Conservation (phyloP, 1,140 invertebrate species). For the Ylistrum balloti region DNA sequence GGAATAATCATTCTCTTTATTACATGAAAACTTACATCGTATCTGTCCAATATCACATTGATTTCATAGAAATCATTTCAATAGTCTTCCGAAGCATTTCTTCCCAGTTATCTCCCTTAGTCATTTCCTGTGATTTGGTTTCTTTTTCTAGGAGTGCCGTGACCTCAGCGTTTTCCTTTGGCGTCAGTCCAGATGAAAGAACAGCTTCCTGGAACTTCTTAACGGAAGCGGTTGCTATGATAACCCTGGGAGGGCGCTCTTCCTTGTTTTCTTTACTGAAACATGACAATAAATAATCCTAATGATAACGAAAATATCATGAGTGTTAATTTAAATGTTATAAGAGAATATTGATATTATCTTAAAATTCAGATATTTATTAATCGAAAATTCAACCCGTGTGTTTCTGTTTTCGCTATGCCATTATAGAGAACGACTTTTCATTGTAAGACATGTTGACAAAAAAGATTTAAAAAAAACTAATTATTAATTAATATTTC, state of each 20-base stretch:
- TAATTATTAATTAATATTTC: background rate
- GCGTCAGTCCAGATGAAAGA: slow-evolving; percentile 75
- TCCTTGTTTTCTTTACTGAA: background rate
- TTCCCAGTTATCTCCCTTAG: slow-evolving; percentile 79
- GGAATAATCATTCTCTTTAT: no score
- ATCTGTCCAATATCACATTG: background rate
- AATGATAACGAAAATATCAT: background rate
- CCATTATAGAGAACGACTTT: no score
- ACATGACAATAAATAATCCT: no score
- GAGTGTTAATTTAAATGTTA: no score
- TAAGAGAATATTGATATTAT: no score
- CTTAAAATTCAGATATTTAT: no score
- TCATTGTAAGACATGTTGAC: no score
- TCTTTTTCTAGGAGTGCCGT: slow-evolving; percentile 65
- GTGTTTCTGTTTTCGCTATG: no score
- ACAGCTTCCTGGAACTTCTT: slow-evolving; percentile 83
- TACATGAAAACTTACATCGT: no score
- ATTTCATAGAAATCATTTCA: slow-evolving; percentile 67
- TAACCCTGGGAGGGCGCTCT: slow-evolving; percentile 63
- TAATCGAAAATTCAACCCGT: no score
- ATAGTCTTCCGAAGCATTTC: slow-evolving; percentile 79
- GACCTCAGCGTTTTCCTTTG: slow-evolving; percentile 62
- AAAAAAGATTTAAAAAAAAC: no score
- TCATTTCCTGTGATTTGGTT: slow-evolving; percentile 75
- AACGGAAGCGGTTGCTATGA: slow-evolving; percentile 83